Conservation (phyloP, 2,888 invertebrate species). For the Meiosimyza decipiens region DNA sequence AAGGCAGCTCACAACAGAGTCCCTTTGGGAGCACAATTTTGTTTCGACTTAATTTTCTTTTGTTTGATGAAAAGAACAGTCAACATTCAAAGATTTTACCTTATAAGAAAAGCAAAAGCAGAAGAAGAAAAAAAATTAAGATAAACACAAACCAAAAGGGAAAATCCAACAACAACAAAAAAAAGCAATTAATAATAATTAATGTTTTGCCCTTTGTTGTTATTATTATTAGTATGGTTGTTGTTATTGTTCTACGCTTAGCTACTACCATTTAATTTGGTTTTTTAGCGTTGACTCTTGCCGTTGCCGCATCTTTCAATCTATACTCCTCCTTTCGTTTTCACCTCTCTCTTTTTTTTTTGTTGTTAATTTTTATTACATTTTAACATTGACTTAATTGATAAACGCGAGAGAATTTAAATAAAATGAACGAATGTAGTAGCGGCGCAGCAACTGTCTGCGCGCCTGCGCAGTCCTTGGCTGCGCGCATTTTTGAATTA, state of each 20-base stretch:
- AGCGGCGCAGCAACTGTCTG: neutral
- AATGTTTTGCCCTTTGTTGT: constrained; percentile 57
- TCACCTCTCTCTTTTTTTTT: constrained; percentile 11
- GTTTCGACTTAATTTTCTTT: no score
- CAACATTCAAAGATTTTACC: constrained; percentile 9
- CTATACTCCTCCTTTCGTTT: constrained; percentile 7
- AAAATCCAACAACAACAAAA: constrained; percentile 39
- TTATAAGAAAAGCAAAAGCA: constrained; percentile 3
- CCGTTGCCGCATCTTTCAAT: neutral
- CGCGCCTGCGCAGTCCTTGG: constrained; percentile 19
- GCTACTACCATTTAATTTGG: constrained; percentile 49
- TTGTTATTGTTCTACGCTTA: constrained; percentile 39
- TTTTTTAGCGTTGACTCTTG: constrained; percentile 49
- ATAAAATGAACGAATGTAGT: constrained; percentile 11
- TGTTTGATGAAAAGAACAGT: no score
- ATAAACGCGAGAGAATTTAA: constrained; percentile 38
- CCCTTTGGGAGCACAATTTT: no score
- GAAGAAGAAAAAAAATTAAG: constrained; percentile 8
- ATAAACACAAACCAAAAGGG: constrained; percentile 23
- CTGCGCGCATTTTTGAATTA: constrained; percentile 1
- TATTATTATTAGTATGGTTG: constrained; percentile 40
- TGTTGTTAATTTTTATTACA: constrained; percentile 44
- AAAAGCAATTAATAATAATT: constrained; percentile 59
- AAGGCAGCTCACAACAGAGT: no score
- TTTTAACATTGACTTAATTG: constrained; percentile 60